Percentiles rank a stretch among this genome's conserved stretches.
These are phyloP conservation scores for Sicus ferrugineus DNA, from an alignment of 2,888 invertebrate species.

Conservation along the genomic window DNA sequence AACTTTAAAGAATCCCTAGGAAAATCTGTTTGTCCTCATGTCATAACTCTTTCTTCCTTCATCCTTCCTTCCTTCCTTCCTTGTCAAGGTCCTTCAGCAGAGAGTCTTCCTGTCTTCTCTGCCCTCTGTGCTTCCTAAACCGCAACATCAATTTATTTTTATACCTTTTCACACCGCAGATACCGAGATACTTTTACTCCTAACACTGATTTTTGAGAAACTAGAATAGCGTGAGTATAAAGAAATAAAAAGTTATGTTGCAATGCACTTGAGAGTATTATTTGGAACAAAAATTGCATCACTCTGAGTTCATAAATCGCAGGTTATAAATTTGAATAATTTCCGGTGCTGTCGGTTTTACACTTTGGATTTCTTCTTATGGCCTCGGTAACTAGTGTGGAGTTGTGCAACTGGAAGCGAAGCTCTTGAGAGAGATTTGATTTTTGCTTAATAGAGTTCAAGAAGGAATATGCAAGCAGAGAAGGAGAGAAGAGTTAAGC, in stretches of 20 bases:
- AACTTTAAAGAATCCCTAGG: neutral
- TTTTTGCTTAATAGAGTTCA: no score
- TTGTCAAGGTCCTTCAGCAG: neutral
- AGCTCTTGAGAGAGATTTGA: no score
- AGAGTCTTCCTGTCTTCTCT: conserved; percentile 1
- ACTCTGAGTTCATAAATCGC: neutral
- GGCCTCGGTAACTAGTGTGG: neutral
- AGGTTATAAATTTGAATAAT: neutral
- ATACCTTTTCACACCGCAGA: conserved; percentile 16
- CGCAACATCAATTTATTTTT: conserved; percentile 24
- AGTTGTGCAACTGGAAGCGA: no score
- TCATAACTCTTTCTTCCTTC: conserved; percentile 2
- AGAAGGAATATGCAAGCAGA: no score
- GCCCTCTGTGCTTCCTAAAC: neutral
- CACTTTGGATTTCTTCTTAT: neutral
- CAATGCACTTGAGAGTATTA: neutral
- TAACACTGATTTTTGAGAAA: neutral
- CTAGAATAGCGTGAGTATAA: neutral
- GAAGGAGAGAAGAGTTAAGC: no score
- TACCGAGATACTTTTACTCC: neutral
- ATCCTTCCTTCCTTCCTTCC: neutral
- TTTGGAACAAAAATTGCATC: neutral
- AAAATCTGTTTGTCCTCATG: conserved; percentile 10
- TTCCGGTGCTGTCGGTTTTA: neutral
- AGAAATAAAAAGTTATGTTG: neutral